Conservation (phyloP, 1,140 invertebrate genomes). For the Bactericera cockerelli region DNA sequence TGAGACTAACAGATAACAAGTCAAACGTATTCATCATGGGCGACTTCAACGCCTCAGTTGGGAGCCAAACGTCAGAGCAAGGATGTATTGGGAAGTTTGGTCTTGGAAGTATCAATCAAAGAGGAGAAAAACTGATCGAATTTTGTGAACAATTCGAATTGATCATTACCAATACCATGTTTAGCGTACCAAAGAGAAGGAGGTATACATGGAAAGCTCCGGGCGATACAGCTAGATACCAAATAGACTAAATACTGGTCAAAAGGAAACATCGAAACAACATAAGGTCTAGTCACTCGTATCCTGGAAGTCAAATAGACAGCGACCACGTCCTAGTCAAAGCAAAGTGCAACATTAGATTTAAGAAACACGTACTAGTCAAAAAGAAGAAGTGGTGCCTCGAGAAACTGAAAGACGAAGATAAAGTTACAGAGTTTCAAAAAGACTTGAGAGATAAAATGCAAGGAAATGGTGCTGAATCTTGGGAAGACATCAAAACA, state of each 20-base stretch:
- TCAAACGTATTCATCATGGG: slow-evolving; percentile 5
- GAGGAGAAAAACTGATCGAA: not conserved
- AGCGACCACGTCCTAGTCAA: not conserved
- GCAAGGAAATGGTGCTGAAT: not conserved
- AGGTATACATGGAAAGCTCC: slow-evolving; percentile 27
- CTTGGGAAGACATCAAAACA: not conserved
- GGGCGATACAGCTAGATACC: slow-evolving; percentile 24
- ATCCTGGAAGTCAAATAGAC: not conserved
- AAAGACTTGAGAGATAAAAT: not conserved
- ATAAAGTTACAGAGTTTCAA: not conserved
- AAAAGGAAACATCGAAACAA: slow-evolving; percentile 13
- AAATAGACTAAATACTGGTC: slow-evolving; percentile 26
- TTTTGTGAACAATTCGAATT: slow-evolving; percentile 3
- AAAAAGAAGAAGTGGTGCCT: slow-evolving; percentile 7
- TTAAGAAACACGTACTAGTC: not conserved
- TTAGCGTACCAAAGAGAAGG: slow-evolving; percentile 9
- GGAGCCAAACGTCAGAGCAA: not conserved
- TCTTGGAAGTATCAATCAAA: not conserved
- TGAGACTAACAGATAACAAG: not conserved
- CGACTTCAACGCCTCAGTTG: not conserved
- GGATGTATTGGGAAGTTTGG: not conserved
- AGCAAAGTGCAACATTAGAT: not conserved
- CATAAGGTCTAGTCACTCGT: not conserved
- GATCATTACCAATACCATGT: not conserved
- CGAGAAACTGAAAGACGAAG: slow-evolving; percentile 9